A percentile compares a stretch with the other conserved stretches of the same genome.
These are phyloP conservation scores for Agrochola lychnidis DNA, from an alignment of 2,888 invertebrate genomes.

Conservation along the genomic window DNA sequence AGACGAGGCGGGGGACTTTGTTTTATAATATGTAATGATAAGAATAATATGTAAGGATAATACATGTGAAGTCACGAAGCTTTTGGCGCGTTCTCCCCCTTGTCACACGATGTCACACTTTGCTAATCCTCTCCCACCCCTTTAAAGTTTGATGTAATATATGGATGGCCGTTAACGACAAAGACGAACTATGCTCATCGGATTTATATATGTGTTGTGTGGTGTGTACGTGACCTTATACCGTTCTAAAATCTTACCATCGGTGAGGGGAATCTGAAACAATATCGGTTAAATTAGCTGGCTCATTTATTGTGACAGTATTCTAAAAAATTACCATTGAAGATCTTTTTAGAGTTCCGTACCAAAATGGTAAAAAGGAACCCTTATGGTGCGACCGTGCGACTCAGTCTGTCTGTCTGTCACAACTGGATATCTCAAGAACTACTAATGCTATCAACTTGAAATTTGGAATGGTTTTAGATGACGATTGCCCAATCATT, in stretches of 20 bases:
- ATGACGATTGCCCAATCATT: too few relatives aligned
- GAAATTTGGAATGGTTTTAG: too few relatives aligned
- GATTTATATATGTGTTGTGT: conserved; percentile 28
- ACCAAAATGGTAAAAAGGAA: too few relatives aligned
- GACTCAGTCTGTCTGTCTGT: too few relatives aligned
- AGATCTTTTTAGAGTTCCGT: background rate
- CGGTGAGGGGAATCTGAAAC: conserved; percentile 70
- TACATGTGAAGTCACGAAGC: background rate
- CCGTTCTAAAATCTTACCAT: conserved; percentile 67
- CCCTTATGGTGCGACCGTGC: too few relatives aligned
- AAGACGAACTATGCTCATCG: conserved; percentile 73
- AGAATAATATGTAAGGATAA: too few relatives aligned
- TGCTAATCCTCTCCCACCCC: background rate
- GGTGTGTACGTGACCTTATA: conserved; percentile 41
- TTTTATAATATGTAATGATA: too few relatives aligned
- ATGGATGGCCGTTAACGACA: conserved; percentile 50
- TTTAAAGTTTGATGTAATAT: conserved; percentile 36
- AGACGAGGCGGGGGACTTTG: too few relatives aligned
- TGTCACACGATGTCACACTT: background rate
- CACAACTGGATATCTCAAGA: too few relatives aligned
- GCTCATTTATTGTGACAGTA: background rate
- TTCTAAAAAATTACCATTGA: background rate
- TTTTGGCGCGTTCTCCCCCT: background rate
- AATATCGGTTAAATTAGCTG: conserved; percentile 44
- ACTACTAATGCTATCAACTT: too few relatives aligned